Evolutionary conservation across 2,113 vertebrate genomes (phyloP), one percentile per base, ranked within the genome.

Genomic region (Lycocorax pyrrhopterus): DNA sequence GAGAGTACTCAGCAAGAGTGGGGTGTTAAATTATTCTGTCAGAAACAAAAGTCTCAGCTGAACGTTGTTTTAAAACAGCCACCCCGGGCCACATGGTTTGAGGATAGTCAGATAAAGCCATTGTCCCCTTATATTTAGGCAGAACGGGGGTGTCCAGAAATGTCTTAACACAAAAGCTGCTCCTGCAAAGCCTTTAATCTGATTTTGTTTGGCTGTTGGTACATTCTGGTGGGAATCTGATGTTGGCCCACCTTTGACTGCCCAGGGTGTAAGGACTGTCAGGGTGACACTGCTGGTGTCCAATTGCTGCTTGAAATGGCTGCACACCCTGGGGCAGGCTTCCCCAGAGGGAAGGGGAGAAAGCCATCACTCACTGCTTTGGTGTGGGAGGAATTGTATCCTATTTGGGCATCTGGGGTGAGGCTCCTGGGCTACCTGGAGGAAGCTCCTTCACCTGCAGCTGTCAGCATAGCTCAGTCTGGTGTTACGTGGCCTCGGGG

Each of bases 31-130:
- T 82, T 89, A 68, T 78, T 89, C 84, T 53, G n/a, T 55, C 64
- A 92, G 93, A 89, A 95, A 87, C 81, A 82, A 89, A 53, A 68
- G 77, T 82, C 84, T 79, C n/a, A 37, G 46, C 67, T 75, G 91
- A 97, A 56, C 0, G 0, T 67, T 75, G 60, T 35, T 94, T 75
- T 93, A 93, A 94, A 94, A 84, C 76, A 87, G 41, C 60, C 64
- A 80, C 43, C 33, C 44, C 37, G 26, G 22, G 56, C 56, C 66
- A 66, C 5, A 11, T 6, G 16, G 56, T 67, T 90, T 91, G 84
- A 49, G 59, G 75, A 88, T 66, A 87, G 72, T 52, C 26, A 73
- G 62, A 84, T 49, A 32, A 82, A 94, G 94, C 51, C 32, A 39
- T n/a, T 49, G 73, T 49, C 52, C 91, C 81, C 32, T 68, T 32